A percentile compares a stretch with the other conserved stretches of the same genome.
phyloP scores from a whole-genome alignment of 1,140 invertebrate genomes.

The Paramacrobiotus metropolitanus region DNA sequence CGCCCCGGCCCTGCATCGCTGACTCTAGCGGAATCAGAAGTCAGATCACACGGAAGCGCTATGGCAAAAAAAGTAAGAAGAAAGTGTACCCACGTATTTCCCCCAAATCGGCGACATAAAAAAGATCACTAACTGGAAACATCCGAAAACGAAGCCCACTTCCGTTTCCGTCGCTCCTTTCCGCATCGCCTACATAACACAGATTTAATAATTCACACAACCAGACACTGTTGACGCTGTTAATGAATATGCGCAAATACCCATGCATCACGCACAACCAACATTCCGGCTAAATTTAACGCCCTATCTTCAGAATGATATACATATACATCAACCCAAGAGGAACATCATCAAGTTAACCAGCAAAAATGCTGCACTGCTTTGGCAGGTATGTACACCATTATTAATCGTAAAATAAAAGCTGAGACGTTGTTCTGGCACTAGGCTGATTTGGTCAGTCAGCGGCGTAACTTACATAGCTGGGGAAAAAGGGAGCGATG shows the following conservation, averaged over 20 bases:
- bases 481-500: conserved; percentile 3
- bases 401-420: not conserved
- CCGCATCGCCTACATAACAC: conserved; percentile 39
- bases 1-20: not conserved
- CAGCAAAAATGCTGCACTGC: not conserved
- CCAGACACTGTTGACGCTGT: not conserved
- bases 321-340: too few relatives aligned
- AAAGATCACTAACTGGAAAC: conserved; percentile 76
- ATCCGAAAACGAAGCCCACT: conserved; percentile 71
- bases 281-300: too few relatives aligned
- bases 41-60: too few relatives aligned
- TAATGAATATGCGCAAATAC: too few relatives aligned
- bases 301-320: too few relatives aligned
- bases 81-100: conserved; percentile 3
- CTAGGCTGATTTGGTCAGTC: not conserved
- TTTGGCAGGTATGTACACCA: not conserved
- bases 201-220: conserved; percentile 11
- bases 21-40: too few relatives aligned
- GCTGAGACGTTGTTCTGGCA: too few relatives aligned
- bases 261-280: too few relatives aligned
- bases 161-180: conserved; percentile 64
- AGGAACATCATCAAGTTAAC: not conserved
- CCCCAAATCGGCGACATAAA: conserved; percentile 21
- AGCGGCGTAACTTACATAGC: not conserved
- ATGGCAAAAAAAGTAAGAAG: too few relatives aligned